Evolutionary conservation across 2,888 invertebrate species (phyloP).

Genomic region (Aleiodes testaceus): DNA sequence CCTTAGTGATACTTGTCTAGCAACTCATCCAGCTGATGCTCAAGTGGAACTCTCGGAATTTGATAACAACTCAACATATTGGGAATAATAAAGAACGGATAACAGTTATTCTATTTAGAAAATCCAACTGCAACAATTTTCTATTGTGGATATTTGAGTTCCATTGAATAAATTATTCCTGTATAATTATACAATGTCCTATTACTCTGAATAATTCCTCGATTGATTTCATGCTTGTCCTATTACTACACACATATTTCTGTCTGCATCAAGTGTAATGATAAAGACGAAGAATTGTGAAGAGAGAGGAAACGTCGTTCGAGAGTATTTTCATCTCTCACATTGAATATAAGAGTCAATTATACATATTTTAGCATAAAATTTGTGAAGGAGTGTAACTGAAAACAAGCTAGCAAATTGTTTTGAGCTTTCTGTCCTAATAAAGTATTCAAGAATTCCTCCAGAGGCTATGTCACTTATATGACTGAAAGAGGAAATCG

Average conservation of each 20-base stretch:
- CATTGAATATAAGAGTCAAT: slow-evolving; percentile 58
- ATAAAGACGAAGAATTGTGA: slow-evolving; percentile 18
- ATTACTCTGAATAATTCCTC: neutral
- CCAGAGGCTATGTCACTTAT: too few species aligned
- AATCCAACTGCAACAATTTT: slow-evolving; percentile 4
- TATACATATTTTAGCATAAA: slow-evolving; percentile 49
- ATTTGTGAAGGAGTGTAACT: slow-evolving; percentile 20
- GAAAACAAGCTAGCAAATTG: neutral
- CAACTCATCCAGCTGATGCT: too few species aligned
- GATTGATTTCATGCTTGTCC: slow-evolving; percentile 15
- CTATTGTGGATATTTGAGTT: neutral
- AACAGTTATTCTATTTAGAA: too few species aligned
- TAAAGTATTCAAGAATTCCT: too few species aligned
- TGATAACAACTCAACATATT: too few species aligned
- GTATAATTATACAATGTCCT: neutral
- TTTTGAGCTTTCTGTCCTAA: too few species aligned
- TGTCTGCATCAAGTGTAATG: slow-evolving; percentile 1
- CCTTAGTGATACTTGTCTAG: too few species aligned
- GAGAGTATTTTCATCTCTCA: slow-evolving; percentile 34
- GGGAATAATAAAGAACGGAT: too few species aligned
- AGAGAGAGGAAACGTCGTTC: slow-evolving; percentile 5
- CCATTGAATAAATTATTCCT: neutral
- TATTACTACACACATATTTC: neutral
- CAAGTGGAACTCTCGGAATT: too few species aligned
- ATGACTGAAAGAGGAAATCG: neutral